These are phyloP conservation scores for Drosophila ananassae DNA, from an alignment of 1,140 invertebrate species.

Conservation along the genomic window DNA sequence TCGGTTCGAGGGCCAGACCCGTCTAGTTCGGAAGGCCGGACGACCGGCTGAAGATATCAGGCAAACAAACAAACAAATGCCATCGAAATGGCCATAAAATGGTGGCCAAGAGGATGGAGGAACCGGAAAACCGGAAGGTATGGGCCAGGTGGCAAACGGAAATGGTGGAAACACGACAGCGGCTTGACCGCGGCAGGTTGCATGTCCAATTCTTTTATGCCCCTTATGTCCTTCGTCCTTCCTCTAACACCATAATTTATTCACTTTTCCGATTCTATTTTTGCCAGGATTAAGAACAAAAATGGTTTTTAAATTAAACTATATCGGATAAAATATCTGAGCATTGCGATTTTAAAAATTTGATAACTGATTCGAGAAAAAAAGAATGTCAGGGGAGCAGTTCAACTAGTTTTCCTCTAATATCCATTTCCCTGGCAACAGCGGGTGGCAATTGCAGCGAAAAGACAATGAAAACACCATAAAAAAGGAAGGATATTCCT, in stretches of 20 bases:
- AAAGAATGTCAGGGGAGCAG: not conserved
- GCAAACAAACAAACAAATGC: conserved; percentile 43
- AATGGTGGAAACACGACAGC: conserved; percentile 31
- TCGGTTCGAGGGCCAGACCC: conserved; percentile 11
- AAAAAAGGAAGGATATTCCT: not conserved
- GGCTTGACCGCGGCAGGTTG: conserved; percentile 44
- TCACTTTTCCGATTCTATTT: conserved; percentile 20
- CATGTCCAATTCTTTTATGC: conserved; percentile 22
- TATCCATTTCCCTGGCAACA: conserved; percentile 15
- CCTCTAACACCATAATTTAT: conserved; percentile 18
- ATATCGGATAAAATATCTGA: not conserved
- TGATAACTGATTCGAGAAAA: not conserved
- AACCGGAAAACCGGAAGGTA: not conserved
- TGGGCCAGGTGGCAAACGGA: not conserved
- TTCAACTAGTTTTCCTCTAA: not conserved
- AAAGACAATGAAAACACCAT: conserved; percentile 3
- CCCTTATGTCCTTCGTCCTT: not conserved
- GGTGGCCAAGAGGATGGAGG: conserved; percentile 14
- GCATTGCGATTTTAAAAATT: not conserved
- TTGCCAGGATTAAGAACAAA: not conserved
- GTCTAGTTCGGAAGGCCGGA: conserved; percentile 13
- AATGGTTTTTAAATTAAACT: not conserved
- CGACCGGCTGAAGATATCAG: conserved; percentile 25
- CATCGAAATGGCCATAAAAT: conserved; percentile 11
- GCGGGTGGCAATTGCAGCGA: conserved; percentile 24